Evolutionary conservation across 2,113 vertebrate species (phyloP), one percentile per base, ranked within the genome.

Genomic region (Antechinus stuartii): DNA sequence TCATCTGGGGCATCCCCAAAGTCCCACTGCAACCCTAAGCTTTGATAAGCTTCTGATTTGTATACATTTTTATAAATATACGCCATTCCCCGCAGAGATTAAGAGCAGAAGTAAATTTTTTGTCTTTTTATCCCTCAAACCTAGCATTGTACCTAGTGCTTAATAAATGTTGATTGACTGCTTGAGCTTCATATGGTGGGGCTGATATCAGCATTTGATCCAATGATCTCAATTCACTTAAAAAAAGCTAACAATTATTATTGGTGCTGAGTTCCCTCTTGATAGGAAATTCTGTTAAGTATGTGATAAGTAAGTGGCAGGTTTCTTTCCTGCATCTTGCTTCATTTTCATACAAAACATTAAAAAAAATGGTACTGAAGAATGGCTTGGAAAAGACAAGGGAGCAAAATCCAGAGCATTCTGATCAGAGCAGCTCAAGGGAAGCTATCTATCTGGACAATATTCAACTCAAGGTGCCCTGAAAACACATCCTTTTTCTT

Each of bases 321-420:
- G 54, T 54, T 93, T 93, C 61, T 55, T 56, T 94, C 93, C 92
- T 89, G 84, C 6, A 2, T 10, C 61, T 68, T 23, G 90, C 93
- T 53, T 26, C 35, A 46, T 61, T 94, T 94, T 97, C 84, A 96
- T 93, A 68, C 46, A 57, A n/a, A 57, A 92, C 57, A 91, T 91
- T 49, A 49, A 49, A 49, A 49, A 49, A 95, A 84, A 94, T 8
- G 26, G 14, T 24, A 19, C 47, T 7, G 91, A 57, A 3, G 47
- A 25, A 25, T 0, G 16, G 49, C 68, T 42, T 12, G 84, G 93
- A 47, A 89, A 57, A 94, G 90, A 94, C 46, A 53, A 57, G 50
- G 0, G 23, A 91, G 24, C 14, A 0, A 22, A 92, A 76, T 61
- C 94, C 89, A 26, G 50, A 50, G 89, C 89, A 30, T 0, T 19